A percentile compares a stretch with the other conserved stretches of the same genome.
phyloP scores from a whole-genome alignment of 2,888 invertebrate species.

The Amphipyra berbera region DNA sequence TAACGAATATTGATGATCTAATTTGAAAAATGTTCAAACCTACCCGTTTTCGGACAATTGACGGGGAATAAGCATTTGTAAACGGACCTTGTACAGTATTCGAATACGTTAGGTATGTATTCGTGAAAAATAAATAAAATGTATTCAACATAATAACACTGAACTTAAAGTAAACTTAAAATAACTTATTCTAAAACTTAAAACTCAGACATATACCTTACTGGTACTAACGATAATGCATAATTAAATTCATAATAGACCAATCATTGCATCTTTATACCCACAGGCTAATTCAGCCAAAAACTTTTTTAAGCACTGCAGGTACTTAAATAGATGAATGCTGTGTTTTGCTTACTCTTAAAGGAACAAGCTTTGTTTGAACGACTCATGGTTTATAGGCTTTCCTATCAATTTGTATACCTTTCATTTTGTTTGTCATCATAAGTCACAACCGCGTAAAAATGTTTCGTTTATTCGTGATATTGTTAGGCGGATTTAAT shows the following conservation, averaged over 20 bases:
- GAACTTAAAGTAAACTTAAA: slow-evolving; percentile 40
- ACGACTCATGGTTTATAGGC: slow-evolving; percentile 5
- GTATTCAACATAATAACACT: slow-evolving; percentile 38
- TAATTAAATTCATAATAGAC: slow-evolving; percentile 8
- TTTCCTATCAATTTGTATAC: slow-evolving; percentile 16
- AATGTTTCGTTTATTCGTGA: slow-evolving; percentile 4
- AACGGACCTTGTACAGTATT: too few species aligned
- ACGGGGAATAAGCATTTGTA: too few species aligned
- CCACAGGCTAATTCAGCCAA: slow-evolving; percentile 11
- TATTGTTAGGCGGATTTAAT: slow-evolving; percentile 32
- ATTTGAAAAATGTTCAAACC: too few species aligned
- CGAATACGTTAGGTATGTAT: background rate
- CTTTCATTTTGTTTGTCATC: slow-evolving; percentile 2
- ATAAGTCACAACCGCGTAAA: slow-evolving; percentile 10
- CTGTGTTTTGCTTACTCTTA: slow-evolving; percentile 35
- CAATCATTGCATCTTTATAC: slow-evolving; percentile 2
- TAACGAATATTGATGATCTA: too few species aligned
- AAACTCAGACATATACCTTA: slow-evolving; percentile 52
- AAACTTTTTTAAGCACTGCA: slow-evolving; percentile 18
- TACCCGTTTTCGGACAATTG: too few species aligned
- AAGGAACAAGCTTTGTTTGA: slow-evolving; percentile 48
- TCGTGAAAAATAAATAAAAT: slow-evolving; percentile 42
- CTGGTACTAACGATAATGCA: slow-evolving; percentile 50
- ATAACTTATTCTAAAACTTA: slow-evolving; percentile 53
- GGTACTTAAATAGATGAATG: background rate